Evolutionary conservation across 2,888 invertebrate species (phyloP).

Genomic region (Drosophila maculinotata): DNA sequence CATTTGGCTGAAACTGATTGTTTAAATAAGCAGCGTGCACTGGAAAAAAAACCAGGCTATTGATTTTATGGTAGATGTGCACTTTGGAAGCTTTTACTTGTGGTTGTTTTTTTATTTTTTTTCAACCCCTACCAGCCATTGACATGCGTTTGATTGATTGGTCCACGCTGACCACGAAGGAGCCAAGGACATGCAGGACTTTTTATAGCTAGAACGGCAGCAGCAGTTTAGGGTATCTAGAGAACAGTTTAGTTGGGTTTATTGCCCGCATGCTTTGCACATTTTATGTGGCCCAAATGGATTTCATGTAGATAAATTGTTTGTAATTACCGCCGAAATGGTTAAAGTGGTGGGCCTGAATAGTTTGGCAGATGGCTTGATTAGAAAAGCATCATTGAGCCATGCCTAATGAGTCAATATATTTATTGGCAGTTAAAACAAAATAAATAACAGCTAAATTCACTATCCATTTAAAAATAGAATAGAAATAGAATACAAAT

Average conservation of each 20-base stretch:
- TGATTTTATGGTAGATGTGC: slow-evolving; percentile 53
- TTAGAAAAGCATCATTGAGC: no score
- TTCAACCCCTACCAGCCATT: slow-evolving; percentile 24
- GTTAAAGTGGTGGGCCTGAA: background rate
- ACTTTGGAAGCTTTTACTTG: slow-evolving; percentile 9
- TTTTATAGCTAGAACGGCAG: background rate
- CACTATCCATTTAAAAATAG: no score
- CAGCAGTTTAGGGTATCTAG: slow-evolving; percentile 9
- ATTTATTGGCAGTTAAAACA: no score
- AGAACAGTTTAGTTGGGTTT: slow-evolving; percentile 19
- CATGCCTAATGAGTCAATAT: no score
- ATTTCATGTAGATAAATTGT: slow-evolving; percentile 21
- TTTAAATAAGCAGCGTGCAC: slow-evolving; percentile 47
- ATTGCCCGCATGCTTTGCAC: slow-evolving; percentile 19
- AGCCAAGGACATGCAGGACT: background rate
- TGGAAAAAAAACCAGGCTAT: slow-evolving; percentile 33
- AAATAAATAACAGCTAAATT: no score
- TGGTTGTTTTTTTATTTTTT: background rate
- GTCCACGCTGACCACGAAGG: slow-evolving; percentile 4
- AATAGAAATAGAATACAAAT: no score
- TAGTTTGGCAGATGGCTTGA: background rate
- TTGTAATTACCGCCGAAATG: slow-evolving; percentile 16
- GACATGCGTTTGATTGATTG: slow-evolving; percentile 59
- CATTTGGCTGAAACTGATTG: slow-evolving; percentile 50
- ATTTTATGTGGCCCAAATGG: slow-evolving; percentile 22